Base-by-base conservation (phyloP, 2,888 invertebrate species). In the Caenorhabditis wallacei region DNA sequence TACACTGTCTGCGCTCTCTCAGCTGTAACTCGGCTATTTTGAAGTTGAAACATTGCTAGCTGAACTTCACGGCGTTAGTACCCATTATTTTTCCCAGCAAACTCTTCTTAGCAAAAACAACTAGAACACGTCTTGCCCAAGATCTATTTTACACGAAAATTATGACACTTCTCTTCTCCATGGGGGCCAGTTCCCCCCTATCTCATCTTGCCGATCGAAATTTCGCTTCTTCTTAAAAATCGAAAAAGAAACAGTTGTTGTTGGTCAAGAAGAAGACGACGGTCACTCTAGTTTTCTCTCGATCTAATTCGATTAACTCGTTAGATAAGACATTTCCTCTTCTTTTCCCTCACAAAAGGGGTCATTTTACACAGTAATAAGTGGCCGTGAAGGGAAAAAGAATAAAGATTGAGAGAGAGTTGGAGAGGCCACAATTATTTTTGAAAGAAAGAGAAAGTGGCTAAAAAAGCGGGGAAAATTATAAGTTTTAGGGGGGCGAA, bases 251-350 rank as follows among this genome's bases (percentile, higher is more conserved):
- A 74, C 63, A 56, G 68, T 76, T 68, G 76, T 78, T 69, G 43
- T 78, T 78, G 69, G 69, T 78, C 78, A 69, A 63, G 26, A 26
- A 51, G 64, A 61, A 35, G 35, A 10, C 35, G 35, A 35, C 11
- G 78, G 78, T 78, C 78, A 78, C 69, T 48, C 46, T 69, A 69
- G 69, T 61, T 78, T 37, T n/a, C 35, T 30, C 51, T 56, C 37
- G 30, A 30, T 13, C 46, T 76, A 76, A 76, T 76, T 76, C 76
- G 76, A 76, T 76, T 59, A 76, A 68, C 76, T 76, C 76, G 76
- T 76, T 76, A 76, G 76, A 76, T 76, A 76, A 46, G 20, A 48
- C n/a, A 20, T 16, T 20, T 48, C 20, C 18, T 37, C 48, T 59
- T 37, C 18, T 57, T 30, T 24, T 30, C n/a, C 20, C n/a, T 35